Conservation (phyloP, 2,113 vertebrate genomes). For the Laticauda laticaudata region DNA sequence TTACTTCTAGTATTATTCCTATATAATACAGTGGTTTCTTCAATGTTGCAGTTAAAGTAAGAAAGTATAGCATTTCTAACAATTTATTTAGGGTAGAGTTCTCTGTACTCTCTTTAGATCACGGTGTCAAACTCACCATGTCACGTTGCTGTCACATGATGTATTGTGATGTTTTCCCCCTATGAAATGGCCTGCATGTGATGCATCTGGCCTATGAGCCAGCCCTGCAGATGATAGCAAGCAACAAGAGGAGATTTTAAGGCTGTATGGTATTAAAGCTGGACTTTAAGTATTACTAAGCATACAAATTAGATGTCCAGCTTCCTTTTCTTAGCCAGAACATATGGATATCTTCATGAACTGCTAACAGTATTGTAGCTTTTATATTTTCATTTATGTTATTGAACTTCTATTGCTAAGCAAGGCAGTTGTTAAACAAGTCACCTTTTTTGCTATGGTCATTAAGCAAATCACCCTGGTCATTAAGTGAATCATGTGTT, state of each 20-base stretch:
- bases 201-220: too few species aligned
- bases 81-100: fast-evolving
- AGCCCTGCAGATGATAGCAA: not conserved
- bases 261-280: not conserved
- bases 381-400: not conserved
- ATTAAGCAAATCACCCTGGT: too few species aligned
- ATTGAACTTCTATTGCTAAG: not conserved
- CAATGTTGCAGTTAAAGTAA: not conserved
- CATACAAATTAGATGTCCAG: not conserved
- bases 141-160: too few species aligned
- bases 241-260: not conserved
- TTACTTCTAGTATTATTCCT: not conserved
- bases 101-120: not conserved
- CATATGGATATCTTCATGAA: not conserved
- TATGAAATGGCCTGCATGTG: too few species aligned
- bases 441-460: too few species aligned
- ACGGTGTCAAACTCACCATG: too few species aligned
- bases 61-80: not conserved
- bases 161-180: too few species aligned
- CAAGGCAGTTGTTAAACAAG: too few species aligned
- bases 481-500: too few species aligned
- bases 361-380: not conserved
- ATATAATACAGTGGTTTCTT: not conserved
- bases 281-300: not conserved
- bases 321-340: not conserved